Conservation (phyloP, 2,113 vertebrate species). For the Struthio camelus region DNA sequence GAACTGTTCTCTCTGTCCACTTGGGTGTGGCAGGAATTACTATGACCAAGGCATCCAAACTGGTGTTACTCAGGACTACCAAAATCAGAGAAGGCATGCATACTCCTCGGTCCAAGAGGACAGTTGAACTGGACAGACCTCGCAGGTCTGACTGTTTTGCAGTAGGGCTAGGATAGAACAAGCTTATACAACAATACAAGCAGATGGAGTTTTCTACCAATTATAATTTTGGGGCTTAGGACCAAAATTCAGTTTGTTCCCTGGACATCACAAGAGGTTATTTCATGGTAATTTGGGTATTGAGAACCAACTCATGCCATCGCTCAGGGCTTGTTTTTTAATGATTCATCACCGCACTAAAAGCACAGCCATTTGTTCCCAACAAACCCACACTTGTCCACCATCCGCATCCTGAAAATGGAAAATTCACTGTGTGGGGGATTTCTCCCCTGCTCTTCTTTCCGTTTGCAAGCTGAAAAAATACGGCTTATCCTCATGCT, state of each 20-base stretch:
- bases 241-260: background rate
- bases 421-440: background rate
- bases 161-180: background rate
- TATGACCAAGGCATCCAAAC: background rate
- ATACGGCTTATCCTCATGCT: background rate
- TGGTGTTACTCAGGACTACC: background rate
- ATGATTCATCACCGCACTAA: background rate
- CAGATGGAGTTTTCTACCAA: background rate
- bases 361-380: background rate
- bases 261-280: background rate
- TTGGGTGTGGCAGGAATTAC: background rate
- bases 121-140: background rate
- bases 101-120: background rate
- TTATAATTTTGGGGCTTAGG: background rate
- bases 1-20: rapidly evolving
- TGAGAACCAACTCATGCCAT: background rate
- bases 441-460: background rate
- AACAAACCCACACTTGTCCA: rapidly evolving
- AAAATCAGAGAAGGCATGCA: rapidly evolving
- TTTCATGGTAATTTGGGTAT: background rate
- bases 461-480: background rate
- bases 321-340: background rate
- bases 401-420: no score
- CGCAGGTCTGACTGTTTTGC: background rate
- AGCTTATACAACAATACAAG: background rate